Evolutionary conservation across 2,888 invertebrate genomes (phyloP).

Genomic region (Diogma glabrata): DNA sequence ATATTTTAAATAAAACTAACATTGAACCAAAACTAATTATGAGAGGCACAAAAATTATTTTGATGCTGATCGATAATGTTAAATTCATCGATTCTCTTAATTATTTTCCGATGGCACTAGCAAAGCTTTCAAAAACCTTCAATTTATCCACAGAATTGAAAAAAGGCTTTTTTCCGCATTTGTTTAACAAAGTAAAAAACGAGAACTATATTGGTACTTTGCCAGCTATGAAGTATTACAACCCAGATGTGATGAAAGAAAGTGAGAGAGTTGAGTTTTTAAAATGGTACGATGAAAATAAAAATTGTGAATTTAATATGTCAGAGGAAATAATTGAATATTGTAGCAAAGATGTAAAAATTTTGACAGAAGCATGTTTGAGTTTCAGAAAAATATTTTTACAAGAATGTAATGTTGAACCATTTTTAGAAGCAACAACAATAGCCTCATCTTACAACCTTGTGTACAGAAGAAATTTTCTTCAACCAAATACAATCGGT

Average conservation of each 20-base stretch:
- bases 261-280: constrained; percentile 17
- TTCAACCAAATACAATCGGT: constrained; percentile 22
- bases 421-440: constrained; percentile 23
- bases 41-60: background rate
- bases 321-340: constrained; percentile 20
- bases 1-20: background rate
- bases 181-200: constrained; percentile 17
- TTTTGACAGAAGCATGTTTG: constrained; percentile 22
- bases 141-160: constrained; percentile 17
- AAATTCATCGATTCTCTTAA: constrained; percentile 22
- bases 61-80: constrained; percentile 10
- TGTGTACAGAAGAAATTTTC: constrained; percentile 21
- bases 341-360: constrained; percentile 18
- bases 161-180: constrained; percentile 22
- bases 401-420: constrained; percentile 19
- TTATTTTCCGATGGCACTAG: constrained; percentile 24
- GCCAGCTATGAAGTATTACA: constrained; percentile 18
- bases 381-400: constrained; percentile 22
- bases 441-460: constrained; percentile 22
- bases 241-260: constrained; percentile 18
- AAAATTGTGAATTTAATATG: constrained; percentile 22
- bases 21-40: background rate
- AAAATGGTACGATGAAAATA: constrained; percentile 19
- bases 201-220: constrained; percentile 20
- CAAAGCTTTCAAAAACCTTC: constrained; percentile 22